Percentiles rank a stretch among this genome's conserved stretches.
phyloP scores from a whole-genome alignment of 1,140 invertebrate genomes.

The Plutomurus gul region DNA sequence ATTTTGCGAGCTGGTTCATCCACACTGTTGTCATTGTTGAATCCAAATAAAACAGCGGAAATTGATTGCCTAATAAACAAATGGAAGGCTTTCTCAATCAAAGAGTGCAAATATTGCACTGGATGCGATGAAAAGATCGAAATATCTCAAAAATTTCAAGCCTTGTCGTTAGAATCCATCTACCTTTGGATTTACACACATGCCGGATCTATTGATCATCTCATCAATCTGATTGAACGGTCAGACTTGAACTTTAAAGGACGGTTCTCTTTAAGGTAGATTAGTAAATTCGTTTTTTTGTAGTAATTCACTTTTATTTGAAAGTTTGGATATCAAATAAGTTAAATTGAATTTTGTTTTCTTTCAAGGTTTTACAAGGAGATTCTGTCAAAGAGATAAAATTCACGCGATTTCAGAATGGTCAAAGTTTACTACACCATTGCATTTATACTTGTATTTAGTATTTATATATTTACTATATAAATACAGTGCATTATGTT shows the following conservation, averaged over 20 bases:
- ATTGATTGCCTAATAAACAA: neutral
- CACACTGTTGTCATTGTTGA: neutral
- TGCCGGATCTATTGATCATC: neutral
- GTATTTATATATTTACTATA: no score
- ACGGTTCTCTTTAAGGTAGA: neutral
- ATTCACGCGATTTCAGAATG: no score
- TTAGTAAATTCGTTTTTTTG: neutral
- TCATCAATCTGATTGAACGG: neutral
- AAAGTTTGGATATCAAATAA: neutral
- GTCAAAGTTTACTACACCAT: no score
- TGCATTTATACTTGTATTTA: no score
- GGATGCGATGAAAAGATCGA: neutral
- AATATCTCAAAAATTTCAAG: neutral
- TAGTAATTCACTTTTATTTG: neutral
- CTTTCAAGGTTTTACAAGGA: neutral
- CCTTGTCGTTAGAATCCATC: neutral
- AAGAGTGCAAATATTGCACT: neutral
- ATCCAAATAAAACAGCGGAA: neutral
- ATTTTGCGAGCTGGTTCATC: neutral
- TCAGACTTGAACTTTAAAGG: neutral
- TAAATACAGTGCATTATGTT: no score
- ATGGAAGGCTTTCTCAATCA: neutral
- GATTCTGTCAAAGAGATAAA: no score
- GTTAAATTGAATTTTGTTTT: neutral
- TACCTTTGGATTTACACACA: neutral